A percentile compares a stretch with the other conserved stretches of the same genome.
These are phyloP conservation scores for Zaprionus tsacasi DNA, from an alignment of 1,140 invertebrate genomes.

Conservation along the genomic window DNA sequence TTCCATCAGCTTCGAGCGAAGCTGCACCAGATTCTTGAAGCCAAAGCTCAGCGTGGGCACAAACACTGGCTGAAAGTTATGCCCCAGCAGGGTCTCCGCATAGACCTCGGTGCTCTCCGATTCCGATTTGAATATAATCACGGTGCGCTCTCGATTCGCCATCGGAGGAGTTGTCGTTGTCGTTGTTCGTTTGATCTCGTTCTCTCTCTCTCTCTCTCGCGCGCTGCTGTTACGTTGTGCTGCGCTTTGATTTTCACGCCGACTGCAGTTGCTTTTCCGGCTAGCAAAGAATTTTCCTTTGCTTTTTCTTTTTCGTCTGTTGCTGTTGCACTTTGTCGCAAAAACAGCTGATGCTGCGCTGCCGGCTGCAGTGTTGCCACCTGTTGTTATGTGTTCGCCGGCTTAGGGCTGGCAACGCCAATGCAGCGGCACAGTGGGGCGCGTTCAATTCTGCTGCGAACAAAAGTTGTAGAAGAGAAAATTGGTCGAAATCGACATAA, in stretches of 20 bases:
- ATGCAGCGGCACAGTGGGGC: slow-evolving; percentile 3
- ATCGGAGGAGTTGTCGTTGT: background rate
- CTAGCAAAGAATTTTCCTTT: background rate
- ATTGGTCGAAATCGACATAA: background rate
- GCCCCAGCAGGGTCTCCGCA: slow-evolving; percentile 83
- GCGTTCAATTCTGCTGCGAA: background rate
- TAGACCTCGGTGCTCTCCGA: slow-evolving; percentile 86
- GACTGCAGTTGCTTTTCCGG: slow-evolving; percentile 1
- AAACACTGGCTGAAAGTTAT: slow-evolving; percentile 85
- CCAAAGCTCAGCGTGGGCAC: slow-evolving; percentile 85
- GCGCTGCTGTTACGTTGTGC: background rate
- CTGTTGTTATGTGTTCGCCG: background rate
- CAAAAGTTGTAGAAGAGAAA: background rate
- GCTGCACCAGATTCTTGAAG: slow-evolving; percentile 83
- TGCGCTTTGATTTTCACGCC: slow-evolving; percentile 5
- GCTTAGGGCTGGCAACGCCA: slow-evolving; percentile 1
- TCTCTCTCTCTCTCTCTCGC: background rate
- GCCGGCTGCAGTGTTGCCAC: slow-evolving; percentile 30
- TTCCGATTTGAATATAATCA: slow-evolving; percentile 86
- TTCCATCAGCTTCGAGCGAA: slow-evolving; percentile 81
- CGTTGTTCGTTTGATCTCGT: background rate
- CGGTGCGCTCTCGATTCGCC: slow-evolving; percentile 75
- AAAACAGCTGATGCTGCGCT: slow-evolving; percentile 27
- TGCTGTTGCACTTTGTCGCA: background rate
- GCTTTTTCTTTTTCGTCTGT: background rate